Conservation (phyloP, 2,888 invertebrate species). For the Himalopsyche japonica region DNA sequence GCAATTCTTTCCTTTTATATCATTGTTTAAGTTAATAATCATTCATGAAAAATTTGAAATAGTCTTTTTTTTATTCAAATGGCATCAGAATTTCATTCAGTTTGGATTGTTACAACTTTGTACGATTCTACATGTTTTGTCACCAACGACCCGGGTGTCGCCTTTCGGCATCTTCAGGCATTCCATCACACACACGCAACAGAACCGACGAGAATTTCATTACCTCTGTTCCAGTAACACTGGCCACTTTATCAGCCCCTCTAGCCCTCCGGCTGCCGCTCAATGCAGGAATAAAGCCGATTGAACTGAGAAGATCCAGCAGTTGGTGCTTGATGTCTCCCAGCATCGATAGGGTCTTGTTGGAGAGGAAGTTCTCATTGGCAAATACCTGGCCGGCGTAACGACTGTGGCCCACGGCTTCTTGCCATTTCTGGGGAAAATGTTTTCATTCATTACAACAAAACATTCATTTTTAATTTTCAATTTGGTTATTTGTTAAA, state of each 20-base stretch:
- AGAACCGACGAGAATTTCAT: conserved; percentile 16
- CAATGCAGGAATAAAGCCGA: conserved; percentile 77
- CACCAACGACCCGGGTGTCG: too few relatives aligned
- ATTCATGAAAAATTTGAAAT: too few relatives aligned
- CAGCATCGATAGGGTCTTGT: conserved; percentile 79
- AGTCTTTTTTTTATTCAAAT: too few relatives aligned
- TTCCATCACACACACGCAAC: too few relatives aligned
- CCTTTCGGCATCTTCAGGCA: too few relatives aligned
- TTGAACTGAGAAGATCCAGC: conserved; percentile 72
- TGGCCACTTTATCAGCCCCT: conserved; percentile 67
- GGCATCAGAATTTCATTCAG: too few relatives aligned
- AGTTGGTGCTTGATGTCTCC: conserved; percentile 86
- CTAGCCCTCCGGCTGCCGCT: conserved; percentile 57
- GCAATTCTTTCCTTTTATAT: too few relatives aligned
- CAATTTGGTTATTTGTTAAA: too few relatives aligned
- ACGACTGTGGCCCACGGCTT: conserved; percentile 67
- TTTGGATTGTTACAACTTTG: too few relatives aligned
- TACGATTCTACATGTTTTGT: too few relatives aligned
- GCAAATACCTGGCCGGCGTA: conserved; percentile 79
- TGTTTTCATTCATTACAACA: background rate
- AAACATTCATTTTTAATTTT: background rate
- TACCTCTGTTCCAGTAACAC: conserved; percentile 67
- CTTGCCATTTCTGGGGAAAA: conserved; percentile 72
- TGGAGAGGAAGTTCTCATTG: conserved; percentile 80
- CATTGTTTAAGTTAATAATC: too few relatives aligned